These are phyloP conservation scores for Ptychoptera albimana DNA, from an alignment of 2,888 invertebrate species.

Conservation along the genomic window DNA sequence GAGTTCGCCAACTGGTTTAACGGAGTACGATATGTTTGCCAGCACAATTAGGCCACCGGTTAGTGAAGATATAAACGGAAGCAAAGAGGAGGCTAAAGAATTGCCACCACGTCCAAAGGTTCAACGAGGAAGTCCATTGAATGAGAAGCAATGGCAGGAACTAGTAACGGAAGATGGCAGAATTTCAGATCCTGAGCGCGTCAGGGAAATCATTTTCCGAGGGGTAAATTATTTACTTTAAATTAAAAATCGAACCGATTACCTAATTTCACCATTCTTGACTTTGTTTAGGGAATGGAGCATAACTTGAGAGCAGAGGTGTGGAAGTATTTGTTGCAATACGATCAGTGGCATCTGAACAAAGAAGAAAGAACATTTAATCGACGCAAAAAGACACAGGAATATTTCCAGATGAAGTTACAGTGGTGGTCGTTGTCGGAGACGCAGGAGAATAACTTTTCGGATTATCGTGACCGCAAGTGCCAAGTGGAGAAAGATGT, in stretches of 20 bases:
- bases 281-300: slow-evolving; percentile 51
- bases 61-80: slow-evolving; percentile 11
- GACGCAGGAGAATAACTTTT: slow-evolving; percentile 75
- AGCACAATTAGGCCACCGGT: no score
- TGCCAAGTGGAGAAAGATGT: slow-evolving; percentile 96
- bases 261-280: neutral
- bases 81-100: slow-evolving; percentile 31
- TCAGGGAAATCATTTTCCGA: slow-evolving; percentile 78
- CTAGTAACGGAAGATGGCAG: slow-evolving; percentile 67
- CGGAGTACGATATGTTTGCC: no score
- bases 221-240: slow-evolving; percentile 31
- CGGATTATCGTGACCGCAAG: slow-evolving; percentile 78
- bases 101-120: slow-evolving; percentile 7
- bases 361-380: slow-evolving; percentile 49
- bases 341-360: slow-evolving; percentile 72
- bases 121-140: slow-evolving; percentile 40
- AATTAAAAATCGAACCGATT: slow-evolving; percentile 20
- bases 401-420: slow-evolving; percentile 89
- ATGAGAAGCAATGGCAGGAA: slow-evolving; percentile 64
- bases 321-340: slow-evolving; percentile 90
- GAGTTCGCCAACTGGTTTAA: no score
- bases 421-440: slow-evolving; percentile 88
- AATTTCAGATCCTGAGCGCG: slow-evolving; percentile 57
- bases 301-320: slow-evolving; percentile 62
- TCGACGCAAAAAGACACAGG: slow-evolving; percentile 57